Evolutionary conservation across 2,113 vertebrate genomes (phyloP).

Genomic region (Bufo gargarizans): DNA sequence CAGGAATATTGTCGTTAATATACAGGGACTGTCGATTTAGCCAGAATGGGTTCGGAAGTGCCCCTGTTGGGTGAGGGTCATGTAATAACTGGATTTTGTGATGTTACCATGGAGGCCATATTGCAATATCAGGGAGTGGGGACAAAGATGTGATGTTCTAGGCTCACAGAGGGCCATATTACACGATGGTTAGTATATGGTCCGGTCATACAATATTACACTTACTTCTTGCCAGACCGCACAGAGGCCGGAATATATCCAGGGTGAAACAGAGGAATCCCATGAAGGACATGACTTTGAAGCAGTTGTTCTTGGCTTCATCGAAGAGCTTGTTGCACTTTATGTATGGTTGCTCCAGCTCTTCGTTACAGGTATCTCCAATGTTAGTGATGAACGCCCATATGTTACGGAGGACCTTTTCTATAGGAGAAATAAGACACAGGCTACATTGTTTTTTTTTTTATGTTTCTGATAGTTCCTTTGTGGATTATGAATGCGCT

Average conservation of each 20-base stretch:
- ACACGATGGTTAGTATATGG: not conserved
- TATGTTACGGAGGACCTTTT: slow-evolving; percentile 75
- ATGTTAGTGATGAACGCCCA: slow-evolving; percentile 79
- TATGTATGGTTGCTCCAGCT: slow-evolving; percentile 75
- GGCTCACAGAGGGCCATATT: not conserved
- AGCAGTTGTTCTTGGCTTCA: slow-evolving; percentile 71
- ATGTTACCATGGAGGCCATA: not conserved
- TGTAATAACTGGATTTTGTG: not conserved
- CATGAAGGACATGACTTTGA: slow-evolving; percentile 66
- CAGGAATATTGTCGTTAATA: not conserved
- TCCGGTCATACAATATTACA: not conserved
- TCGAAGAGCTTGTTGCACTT: slow-evolving; percentile 77
- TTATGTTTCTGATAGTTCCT: not conserved
- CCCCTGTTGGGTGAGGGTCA: not conserved
- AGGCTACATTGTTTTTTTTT: not conserved
- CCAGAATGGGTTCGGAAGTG: not conserved
- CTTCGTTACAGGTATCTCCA: slow-evolving; percentile 76
- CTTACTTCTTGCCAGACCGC: slow-evolving; percentile 71
- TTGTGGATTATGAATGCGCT: not conserved
- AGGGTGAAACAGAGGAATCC: slow-evolving; percentile 78
- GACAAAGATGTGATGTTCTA: not conserved
- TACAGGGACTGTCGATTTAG: not conserved
- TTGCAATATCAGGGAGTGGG: not conserved
- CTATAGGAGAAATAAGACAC: slow-evolving; percentile 65
- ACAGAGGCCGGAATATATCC: slow-evolving; percentile 75